These are phyloP conservation scores for Lagodon rhomboides DNA, from an alignment of 2,797 vertebrate species.

Conservation along the genomic window DNA sequence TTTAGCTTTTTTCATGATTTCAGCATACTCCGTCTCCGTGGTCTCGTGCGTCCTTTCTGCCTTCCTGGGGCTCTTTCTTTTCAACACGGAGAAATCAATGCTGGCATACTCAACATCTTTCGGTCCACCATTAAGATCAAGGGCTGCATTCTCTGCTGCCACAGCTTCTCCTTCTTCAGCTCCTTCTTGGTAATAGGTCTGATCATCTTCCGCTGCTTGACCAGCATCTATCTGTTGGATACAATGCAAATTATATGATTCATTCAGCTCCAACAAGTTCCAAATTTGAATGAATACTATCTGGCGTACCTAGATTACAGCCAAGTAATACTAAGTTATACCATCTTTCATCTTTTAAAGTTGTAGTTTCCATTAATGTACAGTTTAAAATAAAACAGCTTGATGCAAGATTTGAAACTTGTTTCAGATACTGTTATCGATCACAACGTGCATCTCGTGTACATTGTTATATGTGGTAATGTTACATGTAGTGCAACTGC, in stretches of 20 bases:
- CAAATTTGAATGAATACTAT: neutral
- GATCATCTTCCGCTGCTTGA: slow-evolving; percentile 8
- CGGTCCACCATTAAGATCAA: neutral
- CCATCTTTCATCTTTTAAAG: neutral
- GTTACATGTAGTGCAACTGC: too few relatives aligned
- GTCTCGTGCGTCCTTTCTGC: neutral
- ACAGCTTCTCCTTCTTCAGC: neutral
- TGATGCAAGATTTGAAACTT: neutral
- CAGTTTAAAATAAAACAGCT: neutral
- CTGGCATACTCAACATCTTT: slow-evolving; percentile 53
- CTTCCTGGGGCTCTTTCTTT: neutral
- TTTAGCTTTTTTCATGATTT: slow-evolving; percentile 33
- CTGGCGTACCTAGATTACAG: neutral
- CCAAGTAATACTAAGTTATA: neutral
- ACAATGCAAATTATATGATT: neutral
- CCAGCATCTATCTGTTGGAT: slow-evolving; percentile 31
- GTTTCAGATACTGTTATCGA: neutral
- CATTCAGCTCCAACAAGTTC: neutral
- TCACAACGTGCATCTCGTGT: neutral
- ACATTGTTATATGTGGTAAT: neutral
- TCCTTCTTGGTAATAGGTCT: slow-evolving; percentile 1
- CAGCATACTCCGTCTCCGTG: slow-evolving; percentile 47
- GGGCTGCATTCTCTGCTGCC: neutral
- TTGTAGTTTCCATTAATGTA: neutral
- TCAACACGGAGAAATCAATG: slow-evolving; percentile 50